Evolutionary conservation across 1,140 invertebrate genomes (phyloP), one percentile per base, ranked within the genome.

Genomic region (Brachionus rotundiformis): DNA sequence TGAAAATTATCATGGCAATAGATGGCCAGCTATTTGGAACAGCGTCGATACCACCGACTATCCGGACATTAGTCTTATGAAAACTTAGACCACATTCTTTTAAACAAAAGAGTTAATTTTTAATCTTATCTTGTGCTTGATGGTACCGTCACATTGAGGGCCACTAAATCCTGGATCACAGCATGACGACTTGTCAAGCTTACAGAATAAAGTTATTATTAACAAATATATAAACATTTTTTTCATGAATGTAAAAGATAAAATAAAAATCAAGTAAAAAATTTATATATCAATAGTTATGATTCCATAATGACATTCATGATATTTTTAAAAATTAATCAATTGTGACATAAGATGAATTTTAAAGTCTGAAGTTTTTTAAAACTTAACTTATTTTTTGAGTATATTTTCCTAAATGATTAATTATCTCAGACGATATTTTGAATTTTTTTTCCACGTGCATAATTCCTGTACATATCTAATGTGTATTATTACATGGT

Each of bases 21-120:
- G 47, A 79, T 5, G 76, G 76, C 76, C 76, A 79, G n/a, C 47
- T 63, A 19, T 79, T 31, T 0, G 76, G 76, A n/a, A 8, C 25
- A n/a, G 76, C 59, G 13, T 54, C 47, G 10, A 5, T 59, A 10
- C 76, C 76, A 13, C 76, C 76, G n/a, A 59, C 76, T n/a, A 79
- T 79, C 7, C 36, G 19, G 11, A 63, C 76, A 41, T 63, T 79
- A n/a, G 13, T 39, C 23, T 41, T 5, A 10, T 36, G 7, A 71
- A 25, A 73, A 73, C 3, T 19, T 19, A 73, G 2, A 19, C 68
- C 68, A 29, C 68, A 73, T 73, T 73, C 68, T 71, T 63, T 25
- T n/a, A 36, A 71, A 63, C 29, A 29, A n/a, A 6, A 31, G 61
- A 19, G 6, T 19, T 19, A 68, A 63, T 29, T 63, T 63, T 33